These are phyloP conservation scores for Danaus plexippus DNA, from an alignment of 1,140 invertebrate species.

Conservation along the genomic window DNA sequence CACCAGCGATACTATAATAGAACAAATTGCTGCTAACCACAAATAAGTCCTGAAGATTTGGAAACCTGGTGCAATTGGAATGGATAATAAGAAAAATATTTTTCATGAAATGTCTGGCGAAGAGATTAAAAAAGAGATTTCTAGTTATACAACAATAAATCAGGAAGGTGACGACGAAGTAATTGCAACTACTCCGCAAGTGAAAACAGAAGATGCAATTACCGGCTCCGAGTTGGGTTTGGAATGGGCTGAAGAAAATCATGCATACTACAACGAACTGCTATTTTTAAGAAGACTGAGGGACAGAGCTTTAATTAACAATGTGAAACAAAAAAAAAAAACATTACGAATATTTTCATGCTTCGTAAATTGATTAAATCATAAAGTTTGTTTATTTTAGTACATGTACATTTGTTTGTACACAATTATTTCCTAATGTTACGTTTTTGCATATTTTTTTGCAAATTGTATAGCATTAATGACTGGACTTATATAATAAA, in stretches of 20 bases:
- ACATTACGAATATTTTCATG: slow-evolving; percentile 27
- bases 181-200: slow-evolving; percentile 34
- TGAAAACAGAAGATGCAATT: slow-evolving; percentile 29
- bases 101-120: slow-evolving; percentile 30
- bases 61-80: slow-evolving; percentile 26
- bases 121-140: slow-evolving; percentile 32
- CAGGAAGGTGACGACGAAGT: slow-evolving; percentile 33
- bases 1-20: slow-evolving; percentile 25
- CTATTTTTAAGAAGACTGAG: slow-evolving; percentile 45
- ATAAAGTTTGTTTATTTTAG: no score
- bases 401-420: no score
- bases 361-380: no score
- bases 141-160: slow-evolving; percentile 24
- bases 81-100: slow-evolving; percentile 29
- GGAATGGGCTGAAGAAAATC: slow-evolving; percentile 47
- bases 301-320: slow-evolving; percentile 39
- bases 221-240: slow-evolving; percentile 42
- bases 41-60: slow-evolving; percentile 27
- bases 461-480: no score
- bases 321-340: slow-evolving; percentile 37
- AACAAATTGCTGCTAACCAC: slow-evolving; percentile 26
- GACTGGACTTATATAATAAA: no score
- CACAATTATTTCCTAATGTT: no score
- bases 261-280: slow-evolving; percentile 39
- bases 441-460: no score